A percentile compares a stretch with the other conserved stretches of the same genome.
Conservation (phyloP, 2,797 vertebrate genomes). For the Podargus strigoides region DNA sequence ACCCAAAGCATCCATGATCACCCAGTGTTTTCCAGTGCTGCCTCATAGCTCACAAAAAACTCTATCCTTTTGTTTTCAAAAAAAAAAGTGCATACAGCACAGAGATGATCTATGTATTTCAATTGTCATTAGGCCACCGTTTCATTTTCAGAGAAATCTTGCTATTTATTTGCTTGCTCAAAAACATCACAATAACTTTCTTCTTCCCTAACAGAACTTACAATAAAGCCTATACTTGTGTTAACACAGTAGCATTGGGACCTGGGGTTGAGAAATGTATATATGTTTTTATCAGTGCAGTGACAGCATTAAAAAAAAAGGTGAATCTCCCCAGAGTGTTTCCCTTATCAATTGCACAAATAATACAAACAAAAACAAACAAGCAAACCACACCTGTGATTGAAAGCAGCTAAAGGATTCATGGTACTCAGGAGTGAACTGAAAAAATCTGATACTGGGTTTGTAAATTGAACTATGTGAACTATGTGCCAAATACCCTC, state of each 20-base stretch:
- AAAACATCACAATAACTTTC: not conserved
- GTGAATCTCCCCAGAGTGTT: not conserved
- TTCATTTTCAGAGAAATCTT: not conserved
- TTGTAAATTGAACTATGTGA: not conserved
- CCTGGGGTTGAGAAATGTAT: not conserved
- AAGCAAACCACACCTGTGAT: not conserved
- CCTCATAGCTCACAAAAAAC: not conserved
- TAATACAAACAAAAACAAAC: not conserved
- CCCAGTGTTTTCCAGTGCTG: not conserved
- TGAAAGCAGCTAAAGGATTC: not conserved
- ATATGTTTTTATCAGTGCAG: not conserved
- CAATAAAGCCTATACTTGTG: not conserved
- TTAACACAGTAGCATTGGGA: not conserved
- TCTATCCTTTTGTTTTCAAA: not conserved
- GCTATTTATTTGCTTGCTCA: not conserved
- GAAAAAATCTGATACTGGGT: not conserved
- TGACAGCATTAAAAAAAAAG: not conserved
- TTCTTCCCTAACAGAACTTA: not conserved
- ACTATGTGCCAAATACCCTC: not conserved
- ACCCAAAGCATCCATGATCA: not conserved
- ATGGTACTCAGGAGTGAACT: not conserved
- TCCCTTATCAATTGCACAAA: not conserved
- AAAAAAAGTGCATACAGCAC: not conserved
- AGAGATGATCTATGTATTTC: not conserved
- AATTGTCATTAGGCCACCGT: not conserved